These are phyloP conservation scores for Heterodera filipjevi DNA, from an alignment of 2,888 invertebrate genomes.

Conservation along the genomic window DNA sequence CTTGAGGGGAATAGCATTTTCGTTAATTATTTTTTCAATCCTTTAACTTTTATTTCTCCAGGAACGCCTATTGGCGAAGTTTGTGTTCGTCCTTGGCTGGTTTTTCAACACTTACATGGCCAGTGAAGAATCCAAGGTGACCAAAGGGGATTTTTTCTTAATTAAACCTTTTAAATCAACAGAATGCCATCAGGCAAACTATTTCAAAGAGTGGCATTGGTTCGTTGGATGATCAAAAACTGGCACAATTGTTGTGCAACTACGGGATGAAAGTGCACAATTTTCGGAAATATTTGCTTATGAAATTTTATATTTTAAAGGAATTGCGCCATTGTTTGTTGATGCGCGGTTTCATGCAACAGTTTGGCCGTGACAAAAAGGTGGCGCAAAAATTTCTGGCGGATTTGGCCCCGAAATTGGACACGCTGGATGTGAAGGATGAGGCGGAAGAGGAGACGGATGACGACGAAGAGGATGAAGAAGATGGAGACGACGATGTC, in stretches of 20 bases:
- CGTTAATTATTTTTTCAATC: not conserved
- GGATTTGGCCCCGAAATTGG: not conserved
- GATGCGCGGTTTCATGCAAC: not conserved
- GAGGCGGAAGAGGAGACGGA: no score
- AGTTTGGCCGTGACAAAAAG: not conserved
- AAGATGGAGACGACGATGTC: no score
- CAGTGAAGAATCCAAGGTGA: not conserved
- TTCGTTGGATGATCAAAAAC: not conserved
- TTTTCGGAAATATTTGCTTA: not conserved
- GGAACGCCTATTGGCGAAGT: not conserved
- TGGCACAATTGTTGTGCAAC: not conserved
- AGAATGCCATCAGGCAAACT: not conserved
- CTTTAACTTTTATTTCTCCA: not conserved
- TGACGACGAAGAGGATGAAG: no score
- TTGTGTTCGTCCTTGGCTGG: constrained; percentile 7
- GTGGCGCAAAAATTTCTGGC: not conserved
- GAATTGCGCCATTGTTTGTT: not conserved
- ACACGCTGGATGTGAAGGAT: no score
- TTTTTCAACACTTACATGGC: not conserved
- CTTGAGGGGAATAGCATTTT: not conserved
- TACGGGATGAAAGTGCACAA: not conserved
- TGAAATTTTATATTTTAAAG: not conserved
- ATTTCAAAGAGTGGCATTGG: not conserved
- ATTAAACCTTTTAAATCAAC: not conserved
- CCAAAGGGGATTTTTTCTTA: not conserved